phyloP scores from a whole-genome alignment of 1,140 invertebrate species.

The Papilio machaon region DNA sequence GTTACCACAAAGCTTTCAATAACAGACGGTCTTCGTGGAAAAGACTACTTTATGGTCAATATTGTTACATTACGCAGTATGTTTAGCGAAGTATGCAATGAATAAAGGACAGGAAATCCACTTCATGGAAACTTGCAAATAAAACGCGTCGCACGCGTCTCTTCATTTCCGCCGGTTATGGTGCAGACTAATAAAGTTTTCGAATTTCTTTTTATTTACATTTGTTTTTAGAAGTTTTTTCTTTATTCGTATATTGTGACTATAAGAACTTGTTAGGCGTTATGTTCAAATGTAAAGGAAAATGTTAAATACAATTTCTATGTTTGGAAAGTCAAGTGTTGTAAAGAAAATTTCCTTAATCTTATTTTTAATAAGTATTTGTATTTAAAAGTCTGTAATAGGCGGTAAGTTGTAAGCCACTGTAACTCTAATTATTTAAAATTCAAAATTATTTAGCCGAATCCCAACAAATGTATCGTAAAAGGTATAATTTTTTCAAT shows the following conservation, averaged over 20 bases:
- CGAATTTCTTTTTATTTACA: conserved; percentile 40
- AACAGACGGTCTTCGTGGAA: background rate
- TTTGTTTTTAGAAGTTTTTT: background rate
- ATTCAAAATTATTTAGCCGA: too few species aligned
- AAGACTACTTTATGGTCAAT: background rate
- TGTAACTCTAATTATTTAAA: too few species aligned
- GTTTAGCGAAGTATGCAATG: background rate
- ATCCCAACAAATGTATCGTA: too few species aligned
- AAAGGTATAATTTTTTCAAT: too few species aligned
- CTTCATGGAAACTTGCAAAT: conserved; percentile 50
- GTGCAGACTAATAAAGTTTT: conserved; percentile 50
- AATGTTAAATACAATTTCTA: background rate
- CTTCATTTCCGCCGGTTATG: conserved; percentile 47
- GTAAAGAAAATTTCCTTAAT: too few species aligned
- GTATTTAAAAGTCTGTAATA: too few species aligned
- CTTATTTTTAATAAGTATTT: too few species aligned
- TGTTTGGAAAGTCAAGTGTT: too few species aligned
- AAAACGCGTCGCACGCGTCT: conserved; percentile 44
- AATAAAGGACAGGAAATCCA: conserved; percentile 38
- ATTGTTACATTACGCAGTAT: background rate
- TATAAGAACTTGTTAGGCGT: conserved; percentile 25
- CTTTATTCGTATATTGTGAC: background rate
- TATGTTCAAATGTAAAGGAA: background rate
- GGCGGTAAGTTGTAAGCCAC: too few species aligned
- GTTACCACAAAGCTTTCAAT: background rate